Evolutionary conservation across 2,888 invertebrate genomes (phyloP).

Genomic region (Hypomecis punctinalis): DNA sequence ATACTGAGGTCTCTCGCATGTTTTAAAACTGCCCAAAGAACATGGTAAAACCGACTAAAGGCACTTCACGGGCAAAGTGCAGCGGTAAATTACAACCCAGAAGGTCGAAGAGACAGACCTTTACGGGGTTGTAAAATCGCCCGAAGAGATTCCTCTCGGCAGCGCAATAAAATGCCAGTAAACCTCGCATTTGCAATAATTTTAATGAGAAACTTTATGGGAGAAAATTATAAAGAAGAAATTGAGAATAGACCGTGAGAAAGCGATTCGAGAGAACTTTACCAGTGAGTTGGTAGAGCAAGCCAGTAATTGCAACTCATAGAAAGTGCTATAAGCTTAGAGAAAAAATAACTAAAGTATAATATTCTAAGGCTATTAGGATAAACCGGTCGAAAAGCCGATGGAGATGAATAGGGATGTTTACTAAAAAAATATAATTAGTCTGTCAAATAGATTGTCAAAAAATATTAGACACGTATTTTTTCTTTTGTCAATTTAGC

Average conservation of each 20-base stretch:
- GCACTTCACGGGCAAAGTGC: constrained; percentile 35
- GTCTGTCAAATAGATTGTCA: too few relatives aligned
- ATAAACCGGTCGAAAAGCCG: too few relatives aligned
- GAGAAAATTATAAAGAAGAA: constrained; percentile 8
- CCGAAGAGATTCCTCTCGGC: constrained; percentile 27
- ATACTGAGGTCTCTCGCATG: too few relatives aligned
- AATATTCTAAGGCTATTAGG: too few relatives aligned
- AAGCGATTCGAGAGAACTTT: background rate
- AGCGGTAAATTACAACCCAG: constrained; percentile 38
- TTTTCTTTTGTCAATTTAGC: too few relatives aligned
- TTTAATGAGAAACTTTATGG: constrained; percentile 17
- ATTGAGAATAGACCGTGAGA: constrained; percentile 5
- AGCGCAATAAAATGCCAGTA: constrained; percentile 23
- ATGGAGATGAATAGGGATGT: too few relatives aligned
- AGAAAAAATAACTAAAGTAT: too few relatives aligned
- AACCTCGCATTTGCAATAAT: constrained; percentile 9
- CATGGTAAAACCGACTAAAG: background rate
- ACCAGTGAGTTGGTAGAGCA: background rate
- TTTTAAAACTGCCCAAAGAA: too few relatives aligned
- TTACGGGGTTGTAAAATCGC: constrained; percentile 33
- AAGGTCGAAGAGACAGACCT: too few relatives aligned
- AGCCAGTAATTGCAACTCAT: background rate
- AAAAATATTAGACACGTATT: too few relatives aligned
- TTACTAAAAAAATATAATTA: too few relatives aligned
- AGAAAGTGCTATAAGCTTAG: too few relatives aligned